These are phyloP conservation scores for Corythaeola cristata DNA, from an alignment of 2,113 vertebrate species.

Conservation along the genomic window DNA sequence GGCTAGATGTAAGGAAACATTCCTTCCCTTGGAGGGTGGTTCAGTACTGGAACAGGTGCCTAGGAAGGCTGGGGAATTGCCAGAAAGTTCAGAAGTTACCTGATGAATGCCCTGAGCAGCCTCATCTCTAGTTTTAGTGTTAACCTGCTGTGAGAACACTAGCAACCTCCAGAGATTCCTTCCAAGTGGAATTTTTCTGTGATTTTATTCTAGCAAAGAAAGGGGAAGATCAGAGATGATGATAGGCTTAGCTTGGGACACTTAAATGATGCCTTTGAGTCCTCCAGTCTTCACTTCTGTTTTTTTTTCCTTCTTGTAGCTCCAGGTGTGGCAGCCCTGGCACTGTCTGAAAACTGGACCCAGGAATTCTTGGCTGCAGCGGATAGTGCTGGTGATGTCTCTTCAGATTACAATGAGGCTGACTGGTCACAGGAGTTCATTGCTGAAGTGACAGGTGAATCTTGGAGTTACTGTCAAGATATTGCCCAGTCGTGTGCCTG, in stretches of 20 bases:
- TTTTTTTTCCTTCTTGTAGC: conserved; percentile 71
- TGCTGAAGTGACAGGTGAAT: conserved; percentile 90
- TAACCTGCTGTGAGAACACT: neutral
- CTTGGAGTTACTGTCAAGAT: neutral
- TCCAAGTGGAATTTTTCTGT: neutral
- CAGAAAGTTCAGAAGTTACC: neutral
- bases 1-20: neutral
- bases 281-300: neutral
- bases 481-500: neutral
- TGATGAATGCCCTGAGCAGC: neutral
- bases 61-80: neutral
- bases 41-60: neutral
- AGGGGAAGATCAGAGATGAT: neutral
- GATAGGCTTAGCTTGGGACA: neutral
- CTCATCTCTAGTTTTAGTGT: neutral
- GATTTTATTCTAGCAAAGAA: neutral
- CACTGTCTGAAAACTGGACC: conserved; percentile 93
- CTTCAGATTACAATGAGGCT: conserved; percentile 86
- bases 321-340: conserved; percentile 93
- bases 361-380: conserved; percentile 89
- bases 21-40: neutral
- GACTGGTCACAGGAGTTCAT: conserved; percentile 98
- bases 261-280: neutral
- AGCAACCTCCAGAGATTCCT: neutral
- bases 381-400: conserved; percentile 77